Percentiles rank a stretch among this genome's conserved stretches.
Conservation (phyloP, 2,797 vertebrate species). For the Alcedo atthis region DNA sequence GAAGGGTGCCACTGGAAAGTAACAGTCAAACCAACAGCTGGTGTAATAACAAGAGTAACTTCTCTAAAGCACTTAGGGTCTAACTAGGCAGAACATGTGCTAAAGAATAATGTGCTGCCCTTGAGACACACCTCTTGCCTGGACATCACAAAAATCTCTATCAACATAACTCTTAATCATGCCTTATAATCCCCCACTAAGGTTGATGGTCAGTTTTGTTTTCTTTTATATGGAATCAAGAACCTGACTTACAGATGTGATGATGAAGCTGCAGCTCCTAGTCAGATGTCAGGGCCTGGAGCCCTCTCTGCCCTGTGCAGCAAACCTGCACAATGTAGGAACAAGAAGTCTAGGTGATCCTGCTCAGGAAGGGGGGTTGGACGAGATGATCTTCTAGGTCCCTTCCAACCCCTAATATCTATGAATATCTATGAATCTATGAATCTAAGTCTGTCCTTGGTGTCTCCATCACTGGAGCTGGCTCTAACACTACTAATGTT, state of each 20-base stretch:
- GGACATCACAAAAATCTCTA: neutral
- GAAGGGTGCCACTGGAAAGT: neutral
- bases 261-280: neutral
- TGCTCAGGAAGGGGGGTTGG: too few species aligned
- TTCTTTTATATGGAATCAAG: neutral
- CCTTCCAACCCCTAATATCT: too few species aligned
- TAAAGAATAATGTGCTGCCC: neutral
- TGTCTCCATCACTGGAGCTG: neutral
- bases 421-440: too few species aligned
- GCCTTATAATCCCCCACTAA: neutral
- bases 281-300: neutral
- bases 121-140: neutral
- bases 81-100: neutral
- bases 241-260: neutral
- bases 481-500: neutral
- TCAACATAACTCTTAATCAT: neutral
- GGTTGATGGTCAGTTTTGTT: neutral
- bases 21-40: neutral
- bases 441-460: neutral
- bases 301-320: neutral
- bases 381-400: too few species aligned
- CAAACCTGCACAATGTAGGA: neutral
- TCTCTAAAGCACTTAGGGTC: neutral
- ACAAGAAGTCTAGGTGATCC: neutral
- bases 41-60: neutral